A percentile compares a stretch with the other conserved stretches of the same genome.
Evolutionary conservation across 1,140 invertebrate species (phyloP).

Genomic region (Scaptomyza graminum): DNA sequence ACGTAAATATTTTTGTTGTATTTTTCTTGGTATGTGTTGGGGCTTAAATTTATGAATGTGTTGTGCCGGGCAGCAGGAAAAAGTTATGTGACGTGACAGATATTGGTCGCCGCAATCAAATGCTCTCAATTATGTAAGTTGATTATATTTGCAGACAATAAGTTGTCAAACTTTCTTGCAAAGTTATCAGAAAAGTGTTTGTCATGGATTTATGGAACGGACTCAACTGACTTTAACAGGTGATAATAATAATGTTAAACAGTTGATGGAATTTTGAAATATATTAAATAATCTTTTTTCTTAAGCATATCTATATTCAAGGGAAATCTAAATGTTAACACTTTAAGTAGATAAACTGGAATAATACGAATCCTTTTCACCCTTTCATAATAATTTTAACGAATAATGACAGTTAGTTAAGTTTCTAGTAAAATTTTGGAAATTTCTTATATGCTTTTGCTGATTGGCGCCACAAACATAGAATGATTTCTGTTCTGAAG

Average conservation of each 20-base stretch:
- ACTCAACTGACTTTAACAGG: neutral
- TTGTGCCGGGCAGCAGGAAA: conserved; percentile 15
- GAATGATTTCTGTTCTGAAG: neutral
- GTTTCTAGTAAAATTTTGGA: neutral
- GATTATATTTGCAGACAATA: conserved; percentile 53
- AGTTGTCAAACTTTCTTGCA: conserved; percentile 49
- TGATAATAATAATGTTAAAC: neutral
- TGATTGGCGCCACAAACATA: neutral
- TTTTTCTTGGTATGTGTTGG: conserved; percentile 14
- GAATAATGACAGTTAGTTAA: too few species aligned
- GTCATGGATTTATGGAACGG: neutral
- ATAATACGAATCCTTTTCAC: too few species aligned
- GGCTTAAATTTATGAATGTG: conserved; percentile 16
- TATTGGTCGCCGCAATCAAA: conserved; percentile 49
- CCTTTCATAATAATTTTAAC: too few species aligned
- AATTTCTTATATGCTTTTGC: neutral
- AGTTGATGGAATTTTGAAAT: neutral
- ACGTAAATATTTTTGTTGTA: conserved; percentile 49
- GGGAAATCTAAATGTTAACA: too few species aligned
- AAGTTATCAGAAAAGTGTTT: conserved; percentile 31
- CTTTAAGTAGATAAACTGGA: too few species aligned
- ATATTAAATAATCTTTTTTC: neutral
- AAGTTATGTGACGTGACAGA: conserved; percentile 65
- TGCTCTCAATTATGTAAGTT: conserved; percentile 61
- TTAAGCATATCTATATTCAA: neutral